phyloP scores from a whole-genome alignment of 1,140 invertebrate species.

The Bradysia coprophila region DNA sequence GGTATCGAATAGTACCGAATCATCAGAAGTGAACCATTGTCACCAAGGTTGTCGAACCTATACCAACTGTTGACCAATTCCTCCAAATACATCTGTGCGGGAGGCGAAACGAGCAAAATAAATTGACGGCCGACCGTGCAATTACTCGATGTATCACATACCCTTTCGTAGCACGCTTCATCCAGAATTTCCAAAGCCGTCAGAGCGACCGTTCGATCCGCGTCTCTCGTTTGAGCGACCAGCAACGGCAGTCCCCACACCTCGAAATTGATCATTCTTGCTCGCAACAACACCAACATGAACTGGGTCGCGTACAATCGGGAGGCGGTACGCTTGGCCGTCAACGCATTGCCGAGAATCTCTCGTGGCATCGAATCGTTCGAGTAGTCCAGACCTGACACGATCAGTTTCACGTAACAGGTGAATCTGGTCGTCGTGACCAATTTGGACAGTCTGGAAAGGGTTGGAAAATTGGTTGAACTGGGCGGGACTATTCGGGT shows the following conservation, averaged over 20 bases:
- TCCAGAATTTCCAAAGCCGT: constrained; percentile 70
- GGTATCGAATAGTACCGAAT: constrained; percentile 63
- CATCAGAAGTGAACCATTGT: constrained; percentile 64
- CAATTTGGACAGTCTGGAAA: constrained; percentile 52
- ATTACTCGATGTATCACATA: too few relatives aligned
- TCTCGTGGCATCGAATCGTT: constrained; percentile 48
- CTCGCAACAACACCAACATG: constrained; percentile 64
- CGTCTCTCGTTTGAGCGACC: constrained; percentile 63
- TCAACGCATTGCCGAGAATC: constrained; percentile 47
- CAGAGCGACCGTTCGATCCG: constrained; percentile 50
- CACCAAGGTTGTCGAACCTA: constrained; percentile 56
- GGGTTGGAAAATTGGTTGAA: too few relatives aligned
- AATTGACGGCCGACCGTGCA: too few relatives aligned
- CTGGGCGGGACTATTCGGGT: too few relatives aligned
- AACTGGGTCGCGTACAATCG: constrained; percentile 82
- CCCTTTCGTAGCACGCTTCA: constrained; percentile 76
- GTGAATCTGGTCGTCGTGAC: constrained; percentile 71
- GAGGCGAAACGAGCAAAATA: neutral
- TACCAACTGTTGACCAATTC: constrained; percentile 55
- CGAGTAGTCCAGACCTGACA: constrained; percentile 76
- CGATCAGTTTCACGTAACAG: constrained; percentile 80
- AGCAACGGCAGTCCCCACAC: constrained; percentile 71
- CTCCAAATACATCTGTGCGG: constrained; percentile 48
- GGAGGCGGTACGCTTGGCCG: constrained; percentile 38
- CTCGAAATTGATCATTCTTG: constrained; percentile 42